Evolutionary conservation across 2,113 vertebrate genomes (phyloP).

Genomic region (Pycnonotus jocosus): DNA sequence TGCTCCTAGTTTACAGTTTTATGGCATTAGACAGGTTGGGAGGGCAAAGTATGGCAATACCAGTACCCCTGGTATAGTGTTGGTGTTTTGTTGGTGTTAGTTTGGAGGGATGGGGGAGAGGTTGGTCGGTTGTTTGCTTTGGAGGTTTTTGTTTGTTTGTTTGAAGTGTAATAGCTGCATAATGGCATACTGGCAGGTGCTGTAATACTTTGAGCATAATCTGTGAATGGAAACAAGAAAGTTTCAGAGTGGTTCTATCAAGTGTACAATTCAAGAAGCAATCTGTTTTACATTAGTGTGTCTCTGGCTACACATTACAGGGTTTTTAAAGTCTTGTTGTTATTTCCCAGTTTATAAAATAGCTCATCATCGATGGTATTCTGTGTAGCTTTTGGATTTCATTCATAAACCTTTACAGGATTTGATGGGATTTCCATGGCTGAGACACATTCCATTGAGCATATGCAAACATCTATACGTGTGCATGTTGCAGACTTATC

Average conservation of each 20-base stretch:
- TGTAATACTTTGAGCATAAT: background rate
- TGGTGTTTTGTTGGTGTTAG: background rate
- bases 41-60: background rate
- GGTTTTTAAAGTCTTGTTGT: background rate
- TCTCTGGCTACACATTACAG: background rate
- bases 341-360: slow-evolving; percentile 19
- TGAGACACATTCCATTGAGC: background rate
- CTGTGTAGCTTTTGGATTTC: background rate
- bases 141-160: background rate
- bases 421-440: slow-evolving; percentile 20
- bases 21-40: background rate
- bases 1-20: background rate
- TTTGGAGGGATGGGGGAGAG: background rate
- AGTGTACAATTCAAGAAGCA: background rate
- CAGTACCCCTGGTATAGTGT: background rate
- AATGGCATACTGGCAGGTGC: background rate
- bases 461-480: background rate
- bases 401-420: slow-evolving; percentile 19
- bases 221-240: background rate
- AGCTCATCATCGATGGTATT: background rate
- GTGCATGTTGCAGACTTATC: background rate
- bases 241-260: background rate
- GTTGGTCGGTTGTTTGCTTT: background rate
- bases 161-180: background rate
- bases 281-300: background rate